These are phyloP conservation scores for Neosilurus hyrtlii DNA, from an alignment of 2,797 vertebrate species.

Conservation along the genomic window DNA sequence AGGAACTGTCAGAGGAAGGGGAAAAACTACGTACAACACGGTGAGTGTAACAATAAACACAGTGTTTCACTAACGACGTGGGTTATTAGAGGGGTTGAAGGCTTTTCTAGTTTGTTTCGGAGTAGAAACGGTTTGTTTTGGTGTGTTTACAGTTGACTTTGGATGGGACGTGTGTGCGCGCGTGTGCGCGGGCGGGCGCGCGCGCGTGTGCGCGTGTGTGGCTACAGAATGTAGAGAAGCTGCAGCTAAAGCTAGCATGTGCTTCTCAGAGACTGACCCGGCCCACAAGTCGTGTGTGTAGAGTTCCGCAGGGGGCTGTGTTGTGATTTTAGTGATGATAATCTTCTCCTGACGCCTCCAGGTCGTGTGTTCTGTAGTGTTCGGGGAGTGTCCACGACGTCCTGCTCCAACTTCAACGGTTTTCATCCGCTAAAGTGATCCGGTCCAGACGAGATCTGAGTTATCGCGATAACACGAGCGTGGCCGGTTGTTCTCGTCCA, in stretches of 20 bases:
- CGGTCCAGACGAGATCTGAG: conserved; percentile 9
- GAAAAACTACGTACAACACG: not conserved
- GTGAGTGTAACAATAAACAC: not conserved
- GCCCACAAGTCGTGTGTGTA: not conserved
- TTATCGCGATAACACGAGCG: conserved; percentile 25
- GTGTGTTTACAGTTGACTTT: conserved; percentile 19
- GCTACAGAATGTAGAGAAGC: not conserved
- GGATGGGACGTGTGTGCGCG: conserved; percentile 13
- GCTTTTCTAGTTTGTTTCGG: not conserved
- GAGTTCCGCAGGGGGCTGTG: conserved; percentile 21
- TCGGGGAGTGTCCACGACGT: not conserved
- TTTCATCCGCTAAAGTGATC: not conserved
- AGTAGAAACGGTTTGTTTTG: not conserved
- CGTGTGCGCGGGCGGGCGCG: no score
- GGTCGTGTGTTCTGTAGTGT: not conserved
- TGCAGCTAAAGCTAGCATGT: conserved; percentile 22
- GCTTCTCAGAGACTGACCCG: conserved; percentile 17
- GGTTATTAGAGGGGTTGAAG: not conserved
- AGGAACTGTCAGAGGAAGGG: conserved; percentile 22
- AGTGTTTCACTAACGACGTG: not conserved
- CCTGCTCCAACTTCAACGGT: not conserved
- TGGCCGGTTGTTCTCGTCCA: not conserved
- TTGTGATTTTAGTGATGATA: conserved; percentile 1
- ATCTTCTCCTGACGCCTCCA: not conserved
- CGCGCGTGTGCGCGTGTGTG: not conserved